A percentile compares a stretch with the other conserved stretches of the same genome.
These are phyloP conservation scores for Pagrus major DNA, from an alignment of 2,113 vertebrate species.

Conservation along the genomic window DNA sequence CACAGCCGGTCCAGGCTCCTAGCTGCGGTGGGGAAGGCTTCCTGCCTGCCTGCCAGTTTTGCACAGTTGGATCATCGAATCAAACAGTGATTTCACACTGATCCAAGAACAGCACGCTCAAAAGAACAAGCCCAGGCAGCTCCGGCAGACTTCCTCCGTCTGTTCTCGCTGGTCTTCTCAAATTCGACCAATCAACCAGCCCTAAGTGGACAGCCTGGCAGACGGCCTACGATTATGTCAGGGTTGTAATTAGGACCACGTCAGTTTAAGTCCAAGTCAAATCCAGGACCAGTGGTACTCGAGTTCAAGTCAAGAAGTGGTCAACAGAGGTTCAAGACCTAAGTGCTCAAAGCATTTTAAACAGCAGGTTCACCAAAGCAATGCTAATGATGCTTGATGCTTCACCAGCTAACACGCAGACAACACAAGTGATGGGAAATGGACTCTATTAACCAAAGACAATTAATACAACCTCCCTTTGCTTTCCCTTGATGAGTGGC, in stretches of 20 bases:
- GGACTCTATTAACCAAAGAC: neutral
- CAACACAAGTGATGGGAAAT: neutral
- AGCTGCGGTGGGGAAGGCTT: slow-evolving; percentile 38
- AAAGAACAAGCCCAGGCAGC: slow-evolving; percentile 40
- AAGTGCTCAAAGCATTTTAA: neutral
- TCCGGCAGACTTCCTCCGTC: slow-evolving; percentile 43
- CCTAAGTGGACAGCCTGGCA: slow-evolving; percentile 32
- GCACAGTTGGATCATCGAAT: slow-evolving; percentile 45
- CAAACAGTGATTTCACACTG: slow-evolving; percentile 44
- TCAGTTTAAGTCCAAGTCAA: neutral
- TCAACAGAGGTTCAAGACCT: neutral
- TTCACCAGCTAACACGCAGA: neutral
- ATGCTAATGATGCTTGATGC: neutral
- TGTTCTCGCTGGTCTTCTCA: slow-evolving; percentile 47
- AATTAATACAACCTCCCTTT: neutral
- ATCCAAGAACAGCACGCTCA: slow-evolving; percentile 52
- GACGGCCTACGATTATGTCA: slow-evolving; percentile 28
- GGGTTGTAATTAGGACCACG: slow-evolving; percentile 22
- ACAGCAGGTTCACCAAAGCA: neutral
- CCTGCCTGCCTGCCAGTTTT: slow-evolving; percentile 38
- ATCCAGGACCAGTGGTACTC: neutral
- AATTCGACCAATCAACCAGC: neutral
- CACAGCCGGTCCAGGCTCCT: slow-evolving; percentile 50
- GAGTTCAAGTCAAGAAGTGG: neutral
- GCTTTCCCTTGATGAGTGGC: neutral